phyloP scores from a whole-genome alignment of 2,113 vertebrate species.

The Pseudorhombus dupliciocellatus region DNA sequence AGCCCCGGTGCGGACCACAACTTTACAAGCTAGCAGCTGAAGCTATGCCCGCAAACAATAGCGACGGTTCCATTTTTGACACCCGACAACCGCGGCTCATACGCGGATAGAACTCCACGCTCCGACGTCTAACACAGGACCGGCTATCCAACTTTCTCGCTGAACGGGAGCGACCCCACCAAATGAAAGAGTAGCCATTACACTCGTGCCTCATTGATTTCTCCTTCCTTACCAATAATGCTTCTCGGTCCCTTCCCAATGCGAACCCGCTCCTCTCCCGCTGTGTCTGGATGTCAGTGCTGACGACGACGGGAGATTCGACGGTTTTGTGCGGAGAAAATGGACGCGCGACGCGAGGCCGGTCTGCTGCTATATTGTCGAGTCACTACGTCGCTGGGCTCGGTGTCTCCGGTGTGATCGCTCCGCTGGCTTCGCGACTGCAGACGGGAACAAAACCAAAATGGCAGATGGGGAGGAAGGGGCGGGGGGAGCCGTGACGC shows the following conservation, averaged over 20 bases:
- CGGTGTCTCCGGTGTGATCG: slow-evolving; percentile 64
- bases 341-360: slow-evolving; percentile 37
- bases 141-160: not conserved
- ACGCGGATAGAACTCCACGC: fast-evolving
- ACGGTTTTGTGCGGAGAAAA: slow-evolving; percentile 21
- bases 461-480: slow-evolving; percentile 82
- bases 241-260: slow-evolving; percentile 83
- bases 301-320: slow-evolving; percentile 35
- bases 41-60: slow-evolving; percentile 36
- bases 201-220: slow-evolving; percentile 75
- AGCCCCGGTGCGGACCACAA: slow-evolving; percentile 66
- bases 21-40: slow-evolving; percentile 65
- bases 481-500: slow-evolving; percentile 76
- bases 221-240: slow-evolving; percentile 84
- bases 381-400: slow-evolving; percentile 79
- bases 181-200: slow-evolving; percentile 47
- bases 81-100: not conserved
- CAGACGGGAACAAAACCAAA: slow-evolving; percentile 88
- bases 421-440: slow-evolving; percentile 78
- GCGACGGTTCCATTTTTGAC: slow-evolving; percentile 20
- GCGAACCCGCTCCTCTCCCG: slow-evolving; percentile 82
- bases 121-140: not conserved
- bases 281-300: slow-evolving; percentile 60
- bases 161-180: not conserved
- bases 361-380: slow-evolving; percentile 78